Base-by-base conservation (phyloP, 2,888 invertebrate species). In the Protophormia terraenovae region DNA sequence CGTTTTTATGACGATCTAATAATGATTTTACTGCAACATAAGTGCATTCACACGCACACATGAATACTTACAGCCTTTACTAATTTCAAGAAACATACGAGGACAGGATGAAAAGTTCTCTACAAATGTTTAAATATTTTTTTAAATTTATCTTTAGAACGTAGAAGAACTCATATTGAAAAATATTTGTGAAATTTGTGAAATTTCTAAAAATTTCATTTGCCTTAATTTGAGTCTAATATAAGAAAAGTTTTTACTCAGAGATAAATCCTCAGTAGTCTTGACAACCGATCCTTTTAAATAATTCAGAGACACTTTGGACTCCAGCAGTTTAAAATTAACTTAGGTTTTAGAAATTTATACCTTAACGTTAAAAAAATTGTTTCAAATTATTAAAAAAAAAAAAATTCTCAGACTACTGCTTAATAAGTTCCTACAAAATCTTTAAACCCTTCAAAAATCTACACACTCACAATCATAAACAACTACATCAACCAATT, bases 1-100 rank as follows among this genome's bases (percentile, higher is more conserved):
- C 76, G 62, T 76, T 78, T 85, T 87, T 86, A 86, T 88, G 86
- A 87, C 86, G 86, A 86, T 88, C 87, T 88, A 87, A 88, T 88
- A 87, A 87, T 87, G 85, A 86, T 87, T 87, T 83, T 86, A 86
- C 75, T 85, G 83, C 86, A 86, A 41, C 75, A 50, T 45, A 81
- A 77, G 80, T 64, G 55, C 50, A 71, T 41, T 66, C 22, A 35
- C 69, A 27, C 47, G 32, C 27, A 62, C 19, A 73, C 55, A 75
- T 45, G 29, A 14, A 66, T 19, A 24, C 12, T n/a, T 5, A 12
- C 29, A 14, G 14, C 53, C 4, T 53, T 62, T 24, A 24, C 19
- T 19, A 5, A 29, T 38, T n/a, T n/a, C 19, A 10, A 24, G 3
- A 53, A 10, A 22, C 10, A 27, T 55, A 55, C 35, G 69, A 71